A percentile compares a stretch with the other conserved stretches of the same genome.
These are phyloP conservation scores for Pachycephala philippinensis DNA, from an alignment of 2,113 vertebrate genomes.

Conservation along the genomic window DNA sequence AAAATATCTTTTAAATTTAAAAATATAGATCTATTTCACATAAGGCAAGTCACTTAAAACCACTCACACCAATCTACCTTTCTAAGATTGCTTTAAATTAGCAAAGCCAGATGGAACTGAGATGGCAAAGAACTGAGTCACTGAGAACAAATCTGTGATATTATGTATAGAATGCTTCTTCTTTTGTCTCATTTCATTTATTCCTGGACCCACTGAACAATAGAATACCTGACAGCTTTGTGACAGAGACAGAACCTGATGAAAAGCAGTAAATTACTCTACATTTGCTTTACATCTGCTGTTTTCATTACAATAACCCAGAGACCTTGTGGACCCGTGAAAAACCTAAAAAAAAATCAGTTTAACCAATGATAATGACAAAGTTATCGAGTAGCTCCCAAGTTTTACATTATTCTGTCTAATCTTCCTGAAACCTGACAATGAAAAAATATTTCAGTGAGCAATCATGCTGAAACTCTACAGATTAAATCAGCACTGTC, in stretches of 20 bases:
- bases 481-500: background rate
- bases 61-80: background rate
- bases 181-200: background rate
- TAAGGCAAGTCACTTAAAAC: background rate
- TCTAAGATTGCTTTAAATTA: background rate
- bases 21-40: background rate
- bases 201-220: background rate
- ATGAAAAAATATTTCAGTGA: background rate
- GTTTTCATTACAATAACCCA: background rate
- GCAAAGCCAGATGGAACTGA: background rate
- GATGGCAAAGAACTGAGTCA: background rate
- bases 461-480: background rate
- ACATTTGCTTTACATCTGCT: background rate
- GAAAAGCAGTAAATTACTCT: background rate
- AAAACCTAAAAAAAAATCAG: background rate
- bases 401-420: background rate
- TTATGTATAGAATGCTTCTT: background rate
- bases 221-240: background rate
- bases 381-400: background rate
- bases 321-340: background rate
- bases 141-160: background rate
- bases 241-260: background rate
- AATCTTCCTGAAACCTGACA: background rate
- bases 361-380: background rate
- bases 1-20: background rate